Evolutionary conservation across 2,113 vertebrate species (phyloP), one percentile per base, ranked within the genome.

Genomic region (Sardina pilchardus): DNA sequence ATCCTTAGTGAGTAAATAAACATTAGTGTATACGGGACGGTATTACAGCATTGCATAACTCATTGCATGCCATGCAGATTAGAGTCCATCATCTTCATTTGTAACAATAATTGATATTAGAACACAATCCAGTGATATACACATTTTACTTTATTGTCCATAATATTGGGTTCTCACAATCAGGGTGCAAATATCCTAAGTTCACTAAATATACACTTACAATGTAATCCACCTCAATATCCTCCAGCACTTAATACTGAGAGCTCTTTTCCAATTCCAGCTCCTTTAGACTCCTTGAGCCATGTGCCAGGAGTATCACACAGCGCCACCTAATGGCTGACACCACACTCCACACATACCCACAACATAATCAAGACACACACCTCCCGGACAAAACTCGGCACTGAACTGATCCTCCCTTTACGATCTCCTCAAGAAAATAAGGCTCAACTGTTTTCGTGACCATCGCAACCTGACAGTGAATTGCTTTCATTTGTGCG

Each of bases 341-440:
- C 1, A 17, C 3, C 53, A 19, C 19, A 24, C 19, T 19, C 53
- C 63, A 71, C 63, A 71, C 59, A 63, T 26, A 71, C 63, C 63
- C 4, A 2, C 6, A 6, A n/a, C 59, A 67, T 30, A 67, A n/a
- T 26, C 59, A 67, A 67, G 6, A 71, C 7, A 34, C 63, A 67
- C n/a, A 67, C 63, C 9, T 75, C 26, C 71, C 71, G 16, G 14
- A 36, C 34, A 17, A 36, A 78, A 12, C 71, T 3, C 71, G 26
- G 71, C 71, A 78, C 71, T 36, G 71, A 30, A 78, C 26, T 42
- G 30, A 10, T 36, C 12, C 71, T 36, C 71, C 19, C 63, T 30
- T 17, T 17, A 67, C 71, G 6, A 43, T 30, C 39, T 4, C 12
- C 85, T 59, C 71, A 71, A 85, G 47, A 89, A 82, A 48, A 78